phyloP scores from a whole-genome alignment of 1,140 invertebrate species.

The Drosophila gunungcola region DNA sequence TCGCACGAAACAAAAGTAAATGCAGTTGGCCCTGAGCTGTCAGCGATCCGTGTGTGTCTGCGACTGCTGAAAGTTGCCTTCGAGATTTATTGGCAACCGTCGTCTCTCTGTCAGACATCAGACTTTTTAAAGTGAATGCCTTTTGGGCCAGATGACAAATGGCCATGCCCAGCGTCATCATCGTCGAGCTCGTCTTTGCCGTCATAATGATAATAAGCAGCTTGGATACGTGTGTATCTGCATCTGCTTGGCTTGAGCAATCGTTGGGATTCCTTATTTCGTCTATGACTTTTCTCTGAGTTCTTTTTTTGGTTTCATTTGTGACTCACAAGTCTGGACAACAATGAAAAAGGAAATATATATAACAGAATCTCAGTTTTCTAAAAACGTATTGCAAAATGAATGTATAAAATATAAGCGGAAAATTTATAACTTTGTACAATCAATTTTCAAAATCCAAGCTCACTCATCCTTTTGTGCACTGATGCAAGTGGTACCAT shows the following conservation, averaged over 20 bases:
- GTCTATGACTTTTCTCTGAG: background rate
- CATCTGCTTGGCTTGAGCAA: slow-evolving; percentile 17
- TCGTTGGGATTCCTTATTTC: slow-evolving; percentile 8
- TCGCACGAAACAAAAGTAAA: slow-evolving; percentile 67
- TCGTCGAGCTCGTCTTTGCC: slow-evolving; percentile 20
- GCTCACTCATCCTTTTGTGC: background rate
- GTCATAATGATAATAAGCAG: slow-evolving; percentile 41
- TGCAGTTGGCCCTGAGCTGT: slow-evolving; percentile 82
- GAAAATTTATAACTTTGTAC: no score
- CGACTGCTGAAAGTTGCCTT: slow-evolving; percentile 73
- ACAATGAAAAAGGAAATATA: background rate
- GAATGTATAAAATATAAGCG: no score
- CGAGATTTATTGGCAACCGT: slow-evolving; percentile 76
- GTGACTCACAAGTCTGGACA: background rate
- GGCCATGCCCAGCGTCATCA: slow-evolving; percentile 47
- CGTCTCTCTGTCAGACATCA: slow-evolving; percentile 57
- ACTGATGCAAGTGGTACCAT: background rate
- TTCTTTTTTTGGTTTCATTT: slow-evolving; percentile 5
- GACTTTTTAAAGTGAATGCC: slow-evolving; percentile 79
- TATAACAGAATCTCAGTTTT: no score
- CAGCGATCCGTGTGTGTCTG: slow-evolving; percentile 55
- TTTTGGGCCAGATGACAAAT: slow-evolving; percentile 73
- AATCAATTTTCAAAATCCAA: background rate
- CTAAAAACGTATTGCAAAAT: no score
- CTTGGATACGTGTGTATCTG: slow-evolving; percentile 27